Base-by-base conservation (phyloP, 2,797 vertebrate genomes). In the Rhynchotus rufescens region DNA sequence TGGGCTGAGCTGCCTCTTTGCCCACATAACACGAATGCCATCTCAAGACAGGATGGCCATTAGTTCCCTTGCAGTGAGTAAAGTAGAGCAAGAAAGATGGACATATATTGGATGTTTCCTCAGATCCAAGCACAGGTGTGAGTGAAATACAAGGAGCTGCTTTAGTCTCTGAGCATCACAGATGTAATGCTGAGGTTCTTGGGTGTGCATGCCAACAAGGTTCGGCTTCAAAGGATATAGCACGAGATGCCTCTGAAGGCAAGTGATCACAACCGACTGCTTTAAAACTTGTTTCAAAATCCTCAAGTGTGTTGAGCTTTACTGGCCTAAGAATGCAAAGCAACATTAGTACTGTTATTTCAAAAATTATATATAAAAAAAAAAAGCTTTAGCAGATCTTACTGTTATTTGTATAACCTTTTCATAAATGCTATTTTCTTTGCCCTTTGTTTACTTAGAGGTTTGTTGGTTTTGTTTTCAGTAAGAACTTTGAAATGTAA, bases 381-480 rank as follows among this genome's bases (percentile, higher is more conserved):
- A 45, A 57, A 72, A 56, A 3, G 1, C 7, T 72, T 49, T 79
- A 85, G 44, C 38, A 49, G 26, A 67, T 83, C 66, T 78, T 68
- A 54, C 15, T 59, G 51, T 44, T 95, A 86, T 95, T 95, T 95
- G 36, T 76, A 79, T 87, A 94, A 95, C 80, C 84, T 95, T 95
- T 95, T 60, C 56, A 83, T 26, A 92, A 94, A 77, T 19, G 8
- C 38, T 75, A 23, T 68, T 92, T 88, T 82, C 25, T 60, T 90
- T 92, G 54, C 17, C 20, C 79, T 85, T 83, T 75, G 40, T 90
- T 92, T 92, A 73, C 84, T 93, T 90, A 44, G 26, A 89, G 51
- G 67, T 79, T 85, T 93, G 45, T 75, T 80, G 42, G 25, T 5
- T 40, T 69, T 86, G 52, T 90, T 87, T 71, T 90, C 51, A 73